phyloP scores from a whole-genome alignment of 1,140 invertebrate species.

The Ceratitis capitata region DNA sequence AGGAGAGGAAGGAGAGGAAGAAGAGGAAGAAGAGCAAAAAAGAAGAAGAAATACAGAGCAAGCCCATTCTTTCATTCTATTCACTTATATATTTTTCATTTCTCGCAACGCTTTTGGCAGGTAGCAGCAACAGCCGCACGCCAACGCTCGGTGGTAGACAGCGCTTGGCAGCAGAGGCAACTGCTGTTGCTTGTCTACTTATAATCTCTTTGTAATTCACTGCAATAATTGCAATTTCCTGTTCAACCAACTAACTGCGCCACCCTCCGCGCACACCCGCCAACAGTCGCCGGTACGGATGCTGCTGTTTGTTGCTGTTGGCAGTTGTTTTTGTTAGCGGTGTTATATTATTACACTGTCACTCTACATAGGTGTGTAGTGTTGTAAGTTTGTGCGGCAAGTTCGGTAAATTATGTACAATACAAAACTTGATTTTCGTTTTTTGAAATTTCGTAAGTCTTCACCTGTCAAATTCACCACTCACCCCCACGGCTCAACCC shows the following conservation, averaged over 20 bases:
- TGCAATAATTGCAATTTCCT: constrained; percentile 37
- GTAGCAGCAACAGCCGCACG: neutral
- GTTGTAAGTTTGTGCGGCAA: neutral
- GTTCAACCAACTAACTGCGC: neutral
- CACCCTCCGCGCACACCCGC: neutral
- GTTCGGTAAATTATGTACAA: constrained; percentile 22
- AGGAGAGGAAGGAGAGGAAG: neutral
- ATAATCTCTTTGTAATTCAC: constrained; percentile 15
- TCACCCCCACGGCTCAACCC: no score
- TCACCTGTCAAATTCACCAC: constrained; percentile 5
- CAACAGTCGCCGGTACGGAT: neutral
- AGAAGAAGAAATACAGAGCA: neutral
- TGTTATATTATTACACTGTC: neutral
- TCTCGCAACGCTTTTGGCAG: neutral
- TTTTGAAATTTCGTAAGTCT: constrained; percentile 33
- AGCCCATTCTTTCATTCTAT: neutral
- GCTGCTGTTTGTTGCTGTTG: neutral
- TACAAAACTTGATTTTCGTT: neutral
- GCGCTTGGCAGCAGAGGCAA: neutral
- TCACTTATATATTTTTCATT: neutral
- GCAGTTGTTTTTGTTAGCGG: neutral
- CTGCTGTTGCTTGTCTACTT: constrained; percentile 8
- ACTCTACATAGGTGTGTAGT: neutral
- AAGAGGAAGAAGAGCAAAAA: neutral
- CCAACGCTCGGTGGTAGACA: neutral